Evolutionary conservation across 2,113 vertebrate species (phyloP), one percentile per base, ranked within the genome.

Genomic region (Eleginops maclovinus): DNA sequence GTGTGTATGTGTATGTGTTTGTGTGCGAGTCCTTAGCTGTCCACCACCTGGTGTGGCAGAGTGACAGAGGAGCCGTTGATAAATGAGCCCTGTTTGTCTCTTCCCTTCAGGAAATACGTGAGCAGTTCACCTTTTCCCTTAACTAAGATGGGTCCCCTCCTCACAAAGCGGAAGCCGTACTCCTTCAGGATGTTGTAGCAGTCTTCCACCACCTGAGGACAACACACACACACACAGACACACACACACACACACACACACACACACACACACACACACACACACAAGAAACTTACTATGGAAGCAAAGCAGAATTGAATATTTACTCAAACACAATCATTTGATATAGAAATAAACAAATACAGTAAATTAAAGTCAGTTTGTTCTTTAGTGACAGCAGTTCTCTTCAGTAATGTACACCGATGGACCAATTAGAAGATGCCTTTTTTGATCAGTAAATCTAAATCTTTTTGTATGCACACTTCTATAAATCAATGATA

Each of bases 101-200:
- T 93, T 53, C 98, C 97, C 83, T 99, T 99, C 15, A 99, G 86
- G 91, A 99, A 98, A 46, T 96, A 99, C 4, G 98, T 99, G 21
- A 99, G 96, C 77, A 99, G 93, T 82, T 99, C 97, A 4, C 98
- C 98, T 66, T 99, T 99, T 14, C 98, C 98, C 60, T 99, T 99
- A 51, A 99, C 97, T 17, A 94, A 99, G 89, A 99, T 95, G 59
- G 96, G 96, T 16, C 98, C 98, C 19, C 97, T 93, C 59, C 97
- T 94, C 31, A 98, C 96, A 0, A 99, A 98, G 72, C 97, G 97
- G 92, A 99, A 99, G 13, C 97, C 96, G 0, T 95, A 98, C 19
- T 98, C 97, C 76, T 96, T 97, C 46, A 99, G 93, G 90, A 99
- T 96, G 83, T 92, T 92, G 81, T 99, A 97, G 16, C 96, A 97